These are phyloP conservation scores for Neogale vison DNA, from an alignment of 2,113 vertebrate species.

Conservation along the genomic window DNA sequence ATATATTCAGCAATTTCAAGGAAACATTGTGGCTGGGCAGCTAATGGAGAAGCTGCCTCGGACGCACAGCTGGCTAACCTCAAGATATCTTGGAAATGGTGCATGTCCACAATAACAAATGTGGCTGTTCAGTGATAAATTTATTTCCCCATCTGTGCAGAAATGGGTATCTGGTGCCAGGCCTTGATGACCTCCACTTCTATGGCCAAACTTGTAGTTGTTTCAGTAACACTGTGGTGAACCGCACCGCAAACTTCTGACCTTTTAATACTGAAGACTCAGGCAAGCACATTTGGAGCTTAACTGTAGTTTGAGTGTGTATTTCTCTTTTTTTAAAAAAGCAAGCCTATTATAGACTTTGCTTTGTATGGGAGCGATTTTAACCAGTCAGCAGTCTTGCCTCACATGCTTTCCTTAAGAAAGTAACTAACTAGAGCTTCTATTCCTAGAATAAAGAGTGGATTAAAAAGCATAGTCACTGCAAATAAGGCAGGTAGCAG, in stretches of 20 bases:
- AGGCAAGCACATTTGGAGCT: constrained; percentile 54
- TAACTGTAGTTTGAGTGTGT: constrained; percentile 13
- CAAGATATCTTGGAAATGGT: constrained; percentile 79
- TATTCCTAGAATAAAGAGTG: constrained; percentile 77
- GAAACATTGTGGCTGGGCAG: constrained; percentile 71
- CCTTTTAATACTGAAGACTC: constrained; percentile 58
- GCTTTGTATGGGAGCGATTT: constrained; percentile 74
- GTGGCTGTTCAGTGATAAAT: constrained; percentile 66
- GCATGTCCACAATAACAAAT: constrained; percentile 65
- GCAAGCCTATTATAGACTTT: constrained; percentile 66
- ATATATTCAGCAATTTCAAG: constrained; percentile 43
- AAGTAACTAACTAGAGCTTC: constrained; percentile 71
- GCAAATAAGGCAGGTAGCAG: constrained; percentile 71
- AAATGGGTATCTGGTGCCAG: constrained; percentile 60
- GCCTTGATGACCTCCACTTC: constrained; percentile 61
- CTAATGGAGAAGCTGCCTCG: constrained; percentile 77
- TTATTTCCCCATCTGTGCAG: constrained; percentile 69
- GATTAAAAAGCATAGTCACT: constrained; percentile 71
- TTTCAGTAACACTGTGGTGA: constrained; percentile 56
- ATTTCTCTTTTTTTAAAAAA: constrained; percentile 43
- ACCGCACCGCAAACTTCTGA: constrained; percentile 49
- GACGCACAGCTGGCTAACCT: constrained; percentile 74
- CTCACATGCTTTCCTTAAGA: constrained; percentile 75
- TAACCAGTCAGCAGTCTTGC: constrained; percentile 79
- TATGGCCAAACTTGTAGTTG: neutral